Base-by-base conservation (phyloP, 2,113 vertebrate genomes). In the Lichenostomus cassidix region DNA sequence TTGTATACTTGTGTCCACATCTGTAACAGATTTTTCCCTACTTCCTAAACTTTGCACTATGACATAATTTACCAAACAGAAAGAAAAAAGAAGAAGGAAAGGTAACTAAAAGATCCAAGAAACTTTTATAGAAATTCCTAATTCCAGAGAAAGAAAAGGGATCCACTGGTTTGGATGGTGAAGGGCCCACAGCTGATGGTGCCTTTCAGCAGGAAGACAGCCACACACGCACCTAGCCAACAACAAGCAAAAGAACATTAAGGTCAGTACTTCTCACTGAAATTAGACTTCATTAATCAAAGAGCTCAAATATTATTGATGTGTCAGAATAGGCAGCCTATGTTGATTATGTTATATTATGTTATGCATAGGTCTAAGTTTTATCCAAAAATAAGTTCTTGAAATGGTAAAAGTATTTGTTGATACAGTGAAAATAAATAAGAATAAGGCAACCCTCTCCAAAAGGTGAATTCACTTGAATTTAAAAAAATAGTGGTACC, bases 291-390 rank as follows among this genome's bases (percentile, higher is more conserved):
- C 27, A 44, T 47, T 41, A 52, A 64, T 50, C 44, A 84, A 13
- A 21, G 21, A 83, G 16, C 73, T 76, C 41, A 73, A 76, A 64
- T 69, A 24, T 90, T 44, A 15, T 8, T 42, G 15, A 60, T 5
- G 2, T 46, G 15, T 68, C 35, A 79, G 18, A 24, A 59, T 27
- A 13, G 29, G 12, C 4, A 56, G 6, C 10, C 11, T 2, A 0
- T 41, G 11, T 55, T 67, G 29, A 29, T 22, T 87, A 1, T 73
- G 3, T 52, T 87, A 53, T 24, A 10, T 37, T 37, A 37, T 37
- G 37, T 37, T 37, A 37, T 69, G 35, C 11, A 7, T 15, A 49
- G 46, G 24, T 56, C 37, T 71, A 68, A 47, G 39, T 90, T 88
- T 86, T 16, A 31, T 44, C 14, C 12, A 60, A 64, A 75, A 49